phyloP scores from a whole-genome alignment of 2,797 vertebrate species.

The Picus viridis region DNA sequence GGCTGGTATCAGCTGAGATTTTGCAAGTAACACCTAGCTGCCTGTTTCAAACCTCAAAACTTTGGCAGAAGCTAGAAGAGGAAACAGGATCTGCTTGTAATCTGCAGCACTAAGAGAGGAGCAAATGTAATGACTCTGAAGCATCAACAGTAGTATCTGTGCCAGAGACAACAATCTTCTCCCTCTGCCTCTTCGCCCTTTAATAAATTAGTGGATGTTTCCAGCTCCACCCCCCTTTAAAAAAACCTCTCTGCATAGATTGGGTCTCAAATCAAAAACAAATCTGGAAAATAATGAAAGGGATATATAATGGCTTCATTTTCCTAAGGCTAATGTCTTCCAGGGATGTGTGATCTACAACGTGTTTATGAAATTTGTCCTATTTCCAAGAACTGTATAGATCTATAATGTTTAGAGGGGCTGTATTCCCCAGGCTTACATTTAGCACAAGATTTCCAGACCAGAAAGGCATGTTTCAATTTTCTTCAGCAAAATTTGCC shows the following conservation, averaged over 20 bases:
- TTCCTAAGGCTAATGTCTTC: constrained; percentile 43
- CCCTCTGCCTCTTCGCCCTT: not conserved
- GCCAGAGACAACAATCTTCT: constrained; percentile 22
- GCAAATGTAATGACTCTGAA: not conserved
- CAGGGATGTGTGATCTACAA: constrained; percentile 43
- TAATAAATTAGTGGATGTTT: not conserved
- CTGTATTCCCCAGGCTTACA: constrained; percentile 59
- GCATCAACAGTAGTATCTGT: not conserved
- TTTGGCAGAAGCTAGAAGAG: constrained; percentile 7
- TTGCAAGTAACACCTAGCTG: constrained; percentile 15
- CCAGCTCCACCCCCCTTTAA: not conserved
- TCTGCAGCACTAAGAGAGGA: not conserved
- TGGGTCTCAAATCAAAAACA: constrained; percentile 54
- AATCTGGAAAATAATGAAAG: constrained; percentile 59
- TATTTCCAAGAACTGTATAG: constrained; percentile 41
- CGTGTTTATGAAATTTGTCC: constrained; percentile 47
- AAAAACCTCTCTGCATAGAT: not conserved
- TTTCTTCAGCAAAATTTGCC: not conserved
- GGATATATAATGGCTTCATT: constrained; percentile 20
- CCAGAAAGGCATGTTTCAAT: constrained; percentile 32
- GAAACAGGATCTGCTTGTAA: constrained; percentile 14
- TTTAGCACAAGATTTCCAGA: constrained; percentile 56
- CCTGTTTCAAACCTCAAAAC: not conserved
- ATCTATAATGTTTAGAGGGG: constrained; percentile 30
- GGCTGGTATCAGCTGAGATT: not conserved